Percentiles rank a stretch among this genome's conserved stretches.
These are phyloP conservation scores for Natrix natrix DNA, from an alignment of 2,797 vertebrate genomes.

Conservation along the genomic window DNA sequence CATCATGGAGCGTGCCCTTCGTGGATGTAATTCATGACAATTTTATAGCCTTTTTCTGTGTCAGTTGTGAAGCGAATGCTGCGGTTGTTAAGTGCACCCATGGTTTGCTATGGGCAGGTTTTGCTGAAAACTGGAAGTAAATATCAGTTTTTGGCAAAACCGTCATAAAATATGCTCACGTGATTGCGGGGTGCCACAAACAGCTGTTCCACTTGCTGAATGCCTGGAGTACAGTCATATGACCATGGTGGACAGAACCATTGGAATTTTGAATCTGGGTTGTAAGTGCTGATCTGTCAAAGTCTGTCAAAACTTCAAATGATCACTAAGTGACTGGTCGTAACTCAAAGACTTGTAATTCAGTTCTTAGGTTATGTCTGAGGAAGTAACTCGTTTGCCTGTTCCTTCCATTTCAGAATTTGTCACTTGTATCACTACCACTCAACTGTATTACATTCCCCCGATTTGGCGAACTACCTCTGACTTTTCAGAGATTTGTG, in stretches of 20 bases:
- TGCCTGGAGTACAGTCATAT: background rate
- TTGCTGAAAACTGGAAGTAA: background rate
- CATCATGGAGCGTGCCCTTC: too few relatives aligned
- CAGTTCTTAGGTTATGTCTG: background rate
- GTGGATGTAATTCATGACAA: too few relatives aligned
- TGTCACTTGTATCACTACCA: slow-evolving; percentile 1
- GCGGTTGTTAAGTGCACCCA: background rate
- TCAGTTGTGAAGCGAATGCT: too few relatives aligned
- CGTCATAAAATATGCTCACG: background rate
- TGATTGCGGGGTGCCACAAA: background rate
- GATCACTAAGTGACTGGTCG: background rate
- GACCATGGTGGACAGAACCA: background rate
- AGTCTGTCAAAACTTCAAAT: background rate
- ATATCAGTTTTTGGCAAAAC: background rate
- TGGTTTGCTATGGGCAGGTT: background rate
- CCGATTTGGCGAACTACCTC: background rate
- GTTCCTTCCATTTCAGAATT: background rate
- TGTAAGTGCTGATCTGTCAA: background rate
- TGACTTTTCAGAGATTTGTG: background rate
- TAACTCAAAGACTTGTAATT: background rate
- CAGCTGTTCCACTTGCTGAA: background rate
- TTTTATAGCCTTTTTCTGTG: too few relatives aligned
- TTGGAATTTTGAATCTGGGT: background rate
- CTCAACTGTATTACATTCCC: background rate
- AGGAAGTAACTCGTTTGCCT: background rate